Base-by-base conservation (phyloP, 35 echinoderm and acorn worm genomes). In the Acanthaster planci region DNA sequence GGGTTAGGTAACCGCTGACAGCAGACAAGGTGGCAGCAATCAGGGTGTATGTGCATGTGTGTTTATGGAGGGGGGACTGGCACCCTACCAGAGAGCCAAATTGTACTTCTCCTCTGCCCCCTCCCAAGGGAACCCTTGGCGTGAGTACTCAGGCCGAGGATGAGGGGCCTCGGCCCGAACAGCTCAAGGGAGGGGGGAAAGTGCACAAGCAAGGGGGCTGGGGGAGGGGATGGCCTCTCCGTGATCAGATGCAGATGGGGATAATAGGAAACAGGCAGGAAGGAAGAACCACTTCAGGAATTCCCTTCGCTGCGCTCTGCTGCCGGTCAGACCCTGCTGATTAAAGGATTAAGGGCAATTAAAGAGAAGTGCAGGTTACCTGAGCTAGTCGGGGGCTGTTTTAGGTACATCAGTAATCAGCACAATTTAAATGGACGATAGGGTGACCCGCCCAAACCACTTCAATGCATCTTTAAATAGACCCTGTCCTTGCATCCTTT, bases 261-360 rank as follows among this genome's bases (percentile, higher is more conserved):
- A 72, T 72, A 72, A 72, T 34, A 72, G 64, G 64, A 72, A 72
- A 72, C 64, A 72, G 64, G 34, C 64, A 72, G 64, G 64, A 72
- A 72, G 64, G 64, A 72, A 72, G 34, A 34, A 21, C 64, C 34
- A 72, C 64, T 72, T 72, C 64, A 72, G 64, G 34, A 72, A 72
- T 34, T 72, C 64, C 30, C 15, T 72, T 14, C 34, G 14, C 56
- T 26, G 27, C 27, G 19, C 56, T 59, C 30, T 72, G 34, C 64
- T 26, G 30, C 34, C 30, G 34, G 19, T 72, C 64, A 26, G 34
- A 26, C 14, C 26, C n/a, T n/a, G n/a, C n/a, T n/a, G 64, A 72
- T 72, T 72, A 72, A 72, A 72, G 64, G 64, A 72, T 72, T 72
- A 72, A 31, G 42, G 64, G 64, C 29, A 72, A 72, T 72, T 72